phyloP scores from a whole-genome alignment of 2,888 invertebrate genomes.

The Mechanitis mazaeus region DNA sequence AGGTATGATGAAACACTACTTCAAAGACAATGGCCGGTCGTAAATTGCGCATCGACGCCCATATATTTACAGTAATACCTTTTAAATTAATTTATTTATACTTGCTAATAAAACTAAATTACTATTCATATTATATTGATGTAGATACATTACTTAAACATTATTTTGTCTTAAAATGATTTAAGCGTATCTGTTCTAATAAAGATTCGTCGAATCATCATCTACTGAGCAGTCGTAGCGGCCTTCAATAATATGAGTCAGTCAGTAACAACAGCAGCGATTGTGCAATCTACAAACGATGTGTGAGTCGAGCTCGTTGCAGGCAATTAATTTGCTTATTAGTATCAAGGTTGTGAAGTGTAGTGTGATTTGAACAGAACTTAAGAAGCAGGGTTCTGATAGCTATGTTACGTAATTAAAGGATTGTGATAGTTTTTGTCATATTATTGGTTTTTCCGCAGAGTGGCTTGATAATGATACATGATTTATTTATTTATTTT shows the following conservation, averaged over 20 bases:
- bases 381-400: too few species aligned
- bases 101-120: too few species aligned
- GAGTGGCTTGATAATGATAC: too few species aligned
- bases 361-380: background rate
- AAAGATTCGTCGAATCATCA: background rate
- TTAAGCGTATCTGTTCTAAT: too few species aligned
- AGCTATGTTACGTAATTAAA: too few species aligned
- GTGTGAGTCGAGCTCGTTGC: background rate
- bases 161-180: too few species aligned
- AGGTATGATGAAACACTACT: conserved; percentile 1
- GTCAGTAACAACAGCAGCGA: background rate
- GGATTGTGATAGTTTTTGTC: too few species aligned
- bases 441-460: too few species aligned
- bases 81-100: background rate
- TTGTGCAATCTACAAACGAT: too few species aligned
- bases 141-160: too few species aligned
- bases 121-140: too few species aligned
- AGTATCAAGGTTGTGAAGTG: conserved; percentile 4
- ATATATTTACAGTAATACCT: background rate
- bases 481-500: too few species aligned
- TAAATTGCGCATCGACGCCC: background rate
- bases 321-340: conserved; percentile 7
- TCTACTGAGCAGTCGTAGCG: background rate
- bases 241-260: background rate
- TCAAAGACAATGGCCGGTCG: background rate